Conservation (phyloP, 2,797 vertebrate genomes). For the Galagoides demidoff region DNA sequence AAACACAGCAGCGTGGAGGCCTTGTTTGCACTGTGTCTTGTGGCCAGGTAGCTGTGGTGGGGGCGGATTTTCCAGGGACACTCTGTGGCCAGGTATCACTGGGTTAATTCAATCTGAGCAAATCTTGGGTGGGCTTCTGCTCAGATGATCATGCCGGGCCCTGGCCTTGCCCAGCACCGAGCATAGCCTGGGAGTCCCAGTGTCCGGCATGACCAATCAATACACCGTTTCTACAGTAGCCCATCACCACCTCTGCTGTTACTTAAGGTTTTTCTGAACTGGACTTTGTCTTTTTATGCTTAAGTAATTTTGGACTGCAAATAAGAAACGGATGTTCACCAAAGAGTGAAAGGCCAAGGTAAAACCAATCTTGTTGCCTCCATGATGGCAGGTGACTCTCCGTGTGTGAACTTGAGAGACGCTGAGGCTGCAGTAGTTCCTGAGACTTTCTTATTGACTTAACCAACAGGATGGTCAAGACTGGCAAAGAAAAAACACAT, state of each 20-base stretch:
- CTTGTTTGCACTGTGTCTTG: too few relatives aligned
- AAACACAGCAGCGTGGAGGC: rapidly evolving
- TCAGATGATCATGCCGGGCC: background rate
- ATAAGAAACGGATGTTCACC: background rate
- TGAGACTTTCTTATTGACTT: background rate
- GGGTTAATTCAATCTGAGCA: background rate
- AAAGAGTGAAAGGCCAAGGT: background rate
- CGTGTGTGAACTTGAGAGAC: background rate
- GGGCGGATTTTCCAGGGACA: background rate
- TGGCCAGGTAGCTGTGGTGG: background rate
- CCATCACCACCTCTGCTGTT: background rate
- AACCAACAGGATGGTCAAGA: background rate
- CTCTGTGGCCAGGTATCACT: background rate
- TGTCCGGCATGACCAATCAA: background rate
- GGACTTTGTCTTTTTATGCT: background rate
- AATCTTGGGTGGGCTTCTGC: background rate
- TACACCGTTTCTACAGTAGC: background rate
- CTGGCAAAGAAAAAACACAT: background rate
- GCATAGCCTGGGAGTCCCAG: rapidly evolving
- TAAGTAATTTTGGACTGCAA: background rate
- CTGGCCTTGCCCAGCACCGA: background rate
- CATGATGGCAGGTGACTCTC: background rate
- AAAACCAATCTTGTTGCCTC: background rate
- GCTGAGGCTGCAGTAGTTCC: rapidly evolving
- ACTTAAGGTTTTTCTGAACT: background rate